Base-by-base conservation (phyloP, 2,888 invertebrate species). In the Chorisops tibialis region DNA sequence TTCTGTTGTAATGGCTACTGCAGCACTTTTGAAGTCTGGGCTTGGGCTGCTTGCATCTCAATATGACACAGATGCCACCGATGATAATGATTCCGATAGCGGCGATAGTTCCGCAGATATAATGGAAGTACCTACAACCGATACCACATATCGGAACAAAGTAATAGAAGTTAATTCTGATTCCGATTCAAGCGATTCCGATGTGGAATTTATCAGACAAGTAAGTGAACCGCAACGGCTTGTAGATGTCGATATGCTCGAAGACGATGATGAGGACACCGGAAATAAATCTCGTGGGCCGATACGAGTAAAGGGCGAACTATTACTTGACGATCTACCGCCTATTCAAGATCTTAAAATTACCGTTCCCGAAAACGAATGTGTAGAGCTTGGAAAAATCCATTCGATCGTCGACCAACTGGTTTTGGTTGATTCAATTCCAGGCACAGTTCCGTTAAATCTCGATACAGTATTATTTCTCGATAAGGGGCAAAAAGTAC, bases 391-490 rank as follows among this genome's bases (percentile, higher is more conserved):
- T 68, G 93, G 93, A 51, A 83, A 82, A 59, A 82, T 93, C 66
- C 80, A 82, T 67, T 86, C 84, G 68, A 83, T 89, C 69, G 85
- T 91, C 48, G 87, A 88, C 74, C 83, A 85, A 76, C 79, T 90
- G 77, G 92, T 94, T 41, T 83, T 93, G 70, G 86, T 95, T 21
- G 83, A 86, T 68, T 85, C 89, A 9, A 79, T 85, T 54, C 85
- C 87, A 11, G 85, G 85, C 61, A 85, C 86, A 16, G 88, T 92
- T 49, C 86, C 93, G 0, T 83, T 96, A 59, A 88, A 96, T 79
- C 78, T 94, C 67, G 96, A 95, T 66, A 91, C 92, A 1, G 84
- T 96, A 12, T 79, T 97, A 59, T 97, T 97, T 75, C 73, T 93
- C 63, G 88, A 93, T 12, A 85, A 86, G 68, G 91, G 92, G 3